Conservation (phyloP, 1,140 invertebrate species). For the Brachionus angularis region DNA sequence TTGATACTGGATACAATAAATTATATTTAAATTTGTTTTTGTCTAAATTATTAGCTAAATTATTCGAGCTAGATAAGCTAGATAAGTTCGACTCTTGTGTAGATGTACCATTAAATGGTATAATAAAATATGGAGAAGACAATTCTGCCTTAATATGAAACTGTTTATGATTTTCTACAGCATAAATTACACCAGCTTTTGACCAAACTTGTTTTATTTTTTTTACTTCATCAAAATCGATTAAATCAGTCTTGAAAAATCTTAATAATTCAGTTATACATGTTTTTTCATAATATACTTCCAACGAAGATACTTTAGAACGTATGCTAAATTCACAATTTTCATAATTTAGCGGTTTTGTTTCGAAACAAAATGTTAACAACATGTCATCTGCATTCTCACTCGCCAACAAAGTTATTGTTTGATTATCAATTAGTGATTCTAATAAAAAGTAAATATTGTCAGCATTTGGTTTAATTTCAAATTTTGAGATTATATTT, state of each 20-base stretch:
- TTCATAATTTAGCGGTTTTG: slow-evolving; percentile 23
- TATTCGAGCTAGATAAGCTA: too few species aligned
- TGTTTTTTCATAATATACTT: slow-evolving; percentile 38
- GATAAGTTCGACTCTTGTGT: slow-evolving; percentile 21
- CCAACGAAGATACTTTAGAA: not conserved
- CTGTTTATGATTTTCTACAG: slow-evolving; percentile 43
- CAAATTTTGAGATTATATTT: slow-evolving; percentile 8
- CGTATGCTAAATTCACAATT: slow-evolving; percentile 27
- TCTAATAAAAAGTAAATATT: slow-evolving; percentile 26
- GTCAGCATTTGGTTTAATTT: slow-evolving; percentile 5
- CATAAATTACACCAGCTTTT: slow-evolving; percentile 38
- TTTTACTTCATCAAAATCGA: slow-evolving; percentile 37
- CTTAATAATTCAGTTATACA: slow-evolving; percentile 25
- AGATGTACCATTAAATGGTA: slow-evolving; percentile 18
- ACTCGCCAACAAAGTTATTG: not conserved
- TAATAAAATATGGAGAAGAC: slow-evolving; percentile 42
- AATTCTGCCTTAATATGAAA: slow-evolving; percentile 33
- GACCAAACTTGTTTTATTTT: slow-evolving; percentile 43
- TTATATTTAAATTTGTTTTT: too few species aligned
- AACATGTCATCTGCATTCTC: slow-evolving; percentile 35
- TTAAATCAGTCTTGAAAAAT: slow-evolving; percentile 30
- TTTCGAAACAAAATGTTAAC: slow-evolving; percentile 37
- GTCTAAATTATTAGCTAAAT: too few species aligned
- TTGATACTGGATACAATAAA: slow-evolving; percentile 34
- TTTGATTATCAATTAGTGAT: not conserved